These are phyloP conservation scores for Opisthograptis luteolata DNA, from an alignment of 2,888 invertebrate genomes.

Conservation along the genomic window DNA sequence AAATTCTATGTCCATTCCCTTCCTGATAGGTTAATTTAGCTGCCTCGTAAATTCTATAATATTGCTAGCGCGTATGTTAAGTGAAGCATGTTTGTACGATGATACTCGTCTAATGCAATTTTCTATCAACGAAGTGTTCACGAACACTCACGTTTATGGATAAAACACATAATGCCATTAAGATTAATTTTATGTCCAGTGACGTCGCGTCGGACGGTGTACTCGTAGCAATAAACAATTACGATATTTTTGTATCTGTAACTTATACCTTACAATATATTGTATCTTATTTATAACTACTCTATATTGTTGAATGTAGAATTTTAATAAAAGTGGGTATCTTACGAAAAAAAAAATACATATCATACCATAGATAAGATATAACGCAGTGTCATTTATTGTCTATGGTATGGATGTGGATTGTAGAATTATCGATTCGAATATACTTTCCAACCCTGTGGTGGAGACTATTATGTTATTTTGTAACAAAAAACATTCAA, in stretches of 20 bases:
- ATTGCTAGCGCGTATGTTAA: constrained; percentile 28
- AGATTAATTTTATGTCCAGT: constrained; percentile 9
- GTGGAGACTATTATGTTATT: too few relatives aligned
- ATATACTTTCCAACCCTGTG: too few relatives aligned
- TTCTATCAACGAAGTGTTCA: constrained; percentile 21
- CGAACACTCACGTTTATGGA: constrained; percentile 9
- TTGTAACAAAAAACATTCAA: neutral
- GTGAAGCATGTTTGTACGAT: constrained; percentile 12
- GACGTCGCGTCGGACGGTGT: neutral
- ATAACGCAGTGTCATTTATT: neutral
- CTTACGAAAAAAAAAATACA: too few relatives aligned
- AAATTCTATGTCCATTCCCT: neutral
- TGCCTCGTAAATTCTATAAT: constrained; percentile 19
- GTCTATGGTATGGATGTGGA: neutral
- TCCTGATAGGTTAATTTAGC: constrained; percentile 12
- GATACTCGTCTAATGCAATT: constrained; percentile 30
- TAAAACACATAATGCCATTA: constrained; percentile 14
- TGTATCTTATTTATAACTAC: neutral
- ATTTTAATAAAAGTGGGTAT: too few relatives aligned
- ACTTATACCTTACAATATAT: constrained; percentile 1
- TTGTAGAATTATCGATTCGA: neutral
- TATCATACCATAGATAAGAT: neutral
- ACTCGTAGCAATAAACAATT: constrained; percentile 4
- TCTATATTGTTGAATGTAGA: too few relatives aligned
- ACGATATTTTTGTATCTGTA: constrained; percentile 11